A percentile compares a stretch with the other conserved stretches of the same genome.
Conservation (phyloP, 1,140 invertebrate genomes). For the Ceratina australensis region DNA sequence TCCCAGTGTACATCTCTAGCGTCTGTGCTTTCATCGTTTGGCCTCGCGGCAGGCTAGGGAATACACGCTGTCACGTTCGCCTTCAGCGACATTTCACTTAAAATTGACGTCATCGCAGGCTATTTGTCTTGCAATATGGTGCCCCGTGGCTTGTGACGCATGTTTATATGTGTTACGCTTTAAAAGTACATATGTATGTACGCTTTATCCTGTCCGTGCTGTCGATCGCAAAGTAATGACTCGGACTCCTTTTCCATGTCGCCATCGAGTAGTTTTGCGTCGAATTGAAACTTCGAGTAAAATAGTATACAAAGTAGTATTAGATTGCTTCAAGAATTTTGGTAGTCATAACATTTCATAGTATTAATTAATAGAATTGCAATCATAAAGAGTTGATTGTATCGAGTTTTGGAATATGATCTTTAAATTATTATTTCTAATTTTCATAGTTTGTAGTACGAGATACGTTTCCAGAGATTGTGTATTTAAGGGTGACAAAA, state of each 20-base stretch:
- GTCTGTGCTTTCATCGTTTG: conserved; percentile 27
- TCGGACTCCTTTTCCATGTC: neutral
- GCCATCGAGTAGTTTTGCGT: neutral
- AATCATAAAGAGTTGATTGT: neutral
- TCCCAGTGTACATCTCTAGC: neutral
- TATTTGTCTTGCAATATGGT: conserved; percentile 11
- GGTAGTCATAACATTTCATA: neutral
- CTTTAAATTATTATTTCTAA: no score
- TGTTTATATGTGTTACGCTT: conserved; percentile 2
- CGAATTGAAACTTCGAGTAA: neutral
- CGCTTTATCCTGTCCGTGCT: neutral
- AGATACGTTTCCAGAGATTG: conserved; percentile 12
- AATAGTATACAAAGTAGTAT: neutral
- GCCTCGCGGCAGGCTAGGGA: neutral
- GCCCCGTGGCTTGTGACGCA: conserved; percentile 10
- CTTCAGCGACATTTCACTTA: conserved; percentile 21
- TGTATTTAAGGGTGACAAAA: neutral
- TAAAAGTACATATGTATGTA: conserved; percentile 1
- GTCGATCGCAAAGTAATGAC: conserved; percentile 15
- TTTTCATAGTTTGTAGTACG: neutral
- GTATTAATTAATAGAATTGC: neutral
- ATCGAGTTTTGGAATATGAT: no score
- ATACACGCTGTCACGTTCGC: neutral
- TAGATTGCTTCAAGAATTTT: neutral
- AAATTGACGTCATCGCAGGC: neutral